A percentile compares a stretch with the other conserved stretches of the same genome.
These are phyloP conservation scores for Alosa alosa DNA, from an alignment of 2,113 vertebrate species.

Conservation along the genomic window DNA sequence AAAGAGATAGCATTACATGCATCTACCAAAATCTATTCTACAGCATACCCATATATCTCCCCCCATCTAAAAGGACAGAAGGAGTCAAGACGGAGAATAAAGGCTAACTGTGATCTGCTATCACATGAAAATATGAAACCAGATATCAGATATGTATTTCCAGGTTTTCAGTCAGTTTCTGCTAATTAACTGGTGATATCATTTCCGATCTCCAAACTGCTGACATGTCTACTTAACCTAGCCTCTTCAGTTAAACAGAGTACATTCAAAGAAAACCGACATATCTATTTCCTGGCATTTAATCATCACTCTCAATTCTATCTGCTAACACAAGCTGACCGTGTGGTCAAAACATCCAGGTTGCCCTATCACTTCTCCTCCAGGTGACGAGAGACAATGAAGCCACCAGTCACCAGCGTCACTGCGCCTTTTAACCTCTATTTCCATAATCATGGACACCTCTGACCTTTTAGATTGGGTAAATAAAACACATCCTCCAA, in stretches of 20 bases:
- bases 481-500: neutral
- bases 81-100: too few species aligned
- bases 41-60: too few species aligned
- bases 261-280: neutral
- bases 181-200: neutral
- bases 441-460: neutral
- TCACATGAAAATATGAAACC: neutral
- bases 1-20: neutral
- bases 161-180: constrained; percentile 43
- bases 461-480: neutral
- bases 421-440: neutral
- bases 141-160: constrained; percentile 45
- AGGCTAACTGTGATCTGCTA: too few species aligned
- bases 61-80: too few species aligned
- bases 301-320: neutral
- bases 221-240: neutral
- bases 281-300: neutral
- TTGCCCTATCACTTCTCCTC: neutral
- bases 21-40: too few species aligned
- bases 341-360: neutral
- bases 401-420: neutral
- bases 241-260: neutral
- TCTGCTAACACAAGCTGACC: neutral
- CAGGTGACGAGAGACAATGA: neutral
- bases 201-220: neutral